Evolutionary conservation across 2,113 vertebrate species (phyloP).

Genomic region (Seriola dumerili): DNA sequence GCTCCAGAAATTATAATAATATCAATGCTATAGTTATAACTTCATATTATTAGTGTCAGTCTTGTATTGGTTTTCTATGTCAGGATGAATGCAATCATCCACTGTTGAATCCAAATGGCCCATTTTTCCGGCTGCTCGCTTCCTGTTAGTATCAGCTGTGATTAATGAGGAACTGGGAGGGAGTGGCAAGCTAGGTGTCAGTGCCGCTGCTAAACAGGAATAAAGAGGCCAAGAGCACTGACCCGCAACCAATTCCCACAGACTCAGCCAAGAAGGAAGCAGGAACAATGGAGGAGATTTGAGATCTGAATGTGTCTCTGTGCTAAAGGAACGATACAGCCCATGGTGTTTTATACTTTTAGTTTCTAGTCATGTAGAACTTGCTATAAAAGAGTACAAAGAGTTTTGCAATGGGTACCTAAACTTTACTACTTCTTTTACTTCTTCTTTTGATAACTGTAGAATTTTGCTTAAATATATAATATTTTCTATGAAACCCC

Average conservation of each 20-base stretch:
- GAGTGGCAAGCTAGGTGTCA: constrained; percentile 65
- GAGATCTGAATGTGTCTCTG: constrained; percentile 5
- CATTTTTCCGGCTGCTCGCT: constrained; percentile 64
- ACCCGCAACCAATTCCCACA: constrained; percentile 62
- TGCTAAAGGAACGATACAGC: not conserved
- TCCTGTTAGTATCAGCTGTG: constrained; percentile 70
- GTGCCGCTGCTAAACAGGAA: constrained; percentile 50
- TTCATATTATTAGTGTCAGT: not conserved
- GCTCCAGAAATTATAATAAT: too few species aligned
- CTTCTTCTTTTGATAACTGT: too few species aligned
- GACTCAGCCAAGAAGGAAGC: constrained; percentile 57
- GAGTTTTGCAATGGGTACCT: not conserved
- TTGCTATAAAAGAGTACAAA: too few species aligned
- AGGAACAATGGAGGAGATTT: not conserved
- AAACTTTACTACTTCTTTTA: not conserved
- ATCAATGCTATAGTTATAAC: not conserved
- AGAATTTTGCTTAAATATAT: too few species aligned
- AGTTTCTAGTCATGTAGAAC: not conserved
- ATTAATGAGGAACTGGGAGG: constrained; percentile 67
- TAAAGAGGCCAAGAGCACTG: constrained; percentile 65
- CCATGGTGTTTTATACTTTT: not conserved
- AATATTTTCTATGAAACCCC: too few species aligned
- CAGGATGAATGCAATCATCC: constrained; percentile 20
- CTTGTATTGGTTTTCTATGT: constrained; percentile 6
- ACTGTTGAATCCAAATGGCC: constrained; percentile 54